Conservation (phyloP, 2,888 invertebrate species). For the Drosophila prolongata region DNA sequence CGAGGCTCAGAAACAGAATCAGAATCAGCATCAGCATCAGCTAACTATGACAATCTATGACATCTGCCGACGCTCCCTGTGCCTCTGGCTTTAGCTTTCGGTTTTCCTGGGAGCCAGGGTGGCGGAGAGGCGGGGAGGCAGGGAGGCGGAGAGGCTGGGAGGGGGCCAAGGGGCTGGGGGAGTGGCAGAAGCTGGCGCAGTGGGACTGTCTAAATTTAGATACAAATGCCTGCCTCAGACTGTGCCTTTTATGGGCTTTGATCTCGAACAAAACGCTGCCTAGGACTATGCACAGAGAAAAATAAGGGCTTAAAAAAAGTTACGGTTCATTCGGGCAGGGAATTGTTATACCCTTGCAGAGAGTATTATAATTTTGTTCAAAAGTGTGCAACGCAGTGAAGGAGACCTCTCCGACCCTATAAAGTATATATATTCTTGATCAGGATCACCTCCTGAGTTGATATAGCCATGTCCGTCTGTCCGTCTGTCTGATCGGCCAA, state of each 20-base stretch:
- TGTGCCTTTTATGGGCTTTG: constrained; percentile 73
- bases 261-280: constrained; percentile 55
- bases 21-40: constrained; percentile 24
- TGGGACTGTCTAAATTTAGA: constrained; percentile 72
- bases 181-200: constrained; percentile 13
- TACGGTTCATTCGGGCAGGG: too few relatives aligned
- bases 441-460: too few relatives aligned
- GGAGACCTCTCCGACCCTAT: too few relatives aligned
- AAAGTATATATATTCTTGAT: too few relatives aligned
- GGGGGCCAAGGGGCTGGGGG: constrained; percentile 2
- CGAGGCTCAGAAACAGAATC: constrained; percentile 6
- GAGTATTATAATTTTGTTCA: too few relatives aligned
- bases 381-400: too few relatives aligned
- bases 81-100: constrained; percentile 23
- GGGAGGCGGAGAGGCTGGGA: background rate
- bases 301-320: background rate
- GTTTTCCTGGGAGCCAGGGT: background rate
- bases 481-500: too few relatives aligned
- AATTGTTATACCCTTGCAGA: too few relatives aligned
- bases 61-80: constrained; percentile 48
- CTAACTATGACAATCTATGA: constrained; percentile 75
- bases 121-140: background rate
- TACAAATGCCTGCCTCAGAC: constrained; percentile 57
- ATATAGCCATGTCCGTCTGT: too few relatives aligned
- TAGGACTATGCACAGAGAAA: constrained; percentile 8